phyloP scores from a whole-genome alignment of 2,113 vertebrate genomes.

The Pelobates fuscus region DNA sequence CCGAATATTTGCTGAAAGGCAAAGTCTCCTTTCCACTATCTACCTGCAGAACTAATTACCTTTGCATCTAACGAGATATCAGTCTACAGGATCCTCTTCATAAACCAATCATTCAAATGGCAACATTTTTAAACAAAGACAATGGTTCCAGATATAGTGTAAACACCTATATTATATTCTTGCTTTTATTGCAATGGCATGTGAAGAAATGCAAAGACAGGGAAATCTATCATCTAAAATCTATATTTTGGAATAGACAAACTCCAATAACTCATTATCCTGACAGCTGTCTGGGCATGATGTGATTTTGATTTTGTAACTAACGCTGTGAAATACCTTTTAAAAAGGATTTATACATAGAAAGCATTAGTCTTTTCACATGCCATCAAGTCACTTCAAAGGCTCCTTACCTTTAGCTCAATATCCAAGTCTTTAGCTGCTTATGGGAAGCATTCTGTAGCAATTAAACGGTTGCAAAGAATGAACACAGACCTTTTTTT shows the following conservation, averaged over 20 bases:
- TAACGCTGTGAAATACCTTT: too few species aligned
- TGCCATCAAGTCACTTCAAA: constrained; percentile 23
- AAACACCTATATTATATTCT: too few species aligned
- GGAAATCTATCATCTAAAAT: too few species aligned
- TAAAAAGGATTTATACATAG: constrained; percentile 48
- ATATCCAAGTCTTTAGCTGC: background rate
- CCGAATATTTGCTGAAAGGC: constrained; percentile 40
- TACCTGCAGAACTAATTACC: background rate
- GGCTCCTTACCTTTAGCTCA: constrained; percentile 44
- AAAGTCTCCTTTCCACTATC: constrained; percentile 34
- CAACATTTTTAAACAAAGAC: background rate
- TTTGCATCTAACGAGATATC: background rate
- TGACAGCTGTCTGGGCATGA: too few species aligned
- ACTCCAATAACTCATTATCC: too few species aligned
- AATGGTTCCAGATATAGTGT: background rate
- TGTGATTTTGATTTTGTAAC: too few species aligned
- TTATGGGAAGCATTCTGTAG: background rate
- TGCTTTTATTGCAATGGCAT: too few species aligned
- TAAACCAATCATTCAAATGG: background rate
- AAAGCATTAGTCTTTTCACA: constrained; percentile 47
- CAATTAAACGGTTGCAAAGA: background rate
- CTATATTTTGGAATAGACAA: too few species aligned
- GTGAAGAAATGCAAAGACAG: too few species aligned
- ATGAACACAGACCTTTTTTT: constrained; percentile 13
- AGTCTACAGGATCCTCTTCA: background rate